Conservation (phyloP, 2,888 invertebrate species). For the Aplocera efformata region DNA sequence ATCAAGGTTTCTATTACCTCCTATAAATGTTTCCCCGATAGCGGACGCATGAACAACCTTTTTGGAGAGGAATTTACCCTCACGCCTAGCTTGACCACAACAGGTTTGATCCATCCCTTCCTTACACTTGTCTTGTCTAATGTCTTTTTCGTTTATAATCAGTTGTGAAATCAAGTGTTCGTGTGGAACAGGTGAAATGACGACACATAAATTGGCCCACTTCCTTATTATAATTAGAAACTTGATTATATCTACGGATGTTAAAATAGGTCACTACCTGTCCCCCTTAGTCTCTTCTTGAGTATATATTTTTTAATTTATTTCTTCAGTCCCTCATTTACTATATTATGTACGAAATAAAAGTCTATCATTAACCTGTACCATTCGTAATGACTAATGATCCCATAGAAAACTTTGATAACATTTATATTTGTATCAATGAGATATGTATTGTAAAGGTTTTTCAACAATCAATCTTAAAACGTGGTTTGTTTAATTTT, state of each 20-base stretch:
- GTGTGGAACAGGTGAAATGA: conserved; percentile 53
- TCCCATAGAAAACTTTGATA: no score
- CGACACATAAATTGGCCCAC: conserved; percentile 37
- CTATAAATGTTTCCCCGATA: no score
- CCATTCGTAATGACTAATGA: no score
- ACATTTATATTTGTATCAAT: no score
- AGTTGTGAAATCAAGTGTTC: conserved; percentile 47
- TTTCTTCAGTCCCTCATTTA: neutral
- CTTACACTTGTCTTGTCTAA: conserved; percentile 13
- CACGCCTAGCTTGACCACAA: conserved; percentile 13
- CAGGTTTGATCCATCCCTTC: conserved; percentile 17
- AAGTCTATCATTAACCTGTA: no score
- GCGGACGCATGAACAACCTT: neutral
- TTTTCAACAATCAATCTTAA: conserved; percentile 36
- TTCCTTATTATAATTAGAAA: conserved; percentile 54
- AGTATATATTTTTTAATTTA: neutral
- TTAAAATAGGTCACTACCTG: conserved; percentile 23
- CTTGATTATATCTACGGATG: conserved; percentile 25
- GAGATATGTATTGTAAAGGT: no score
- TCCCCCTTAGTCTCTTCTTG: conserved; percentile 5
- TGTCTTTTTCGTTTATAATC: conserved; percentile 44
- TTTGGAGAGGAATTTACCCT: conserved; percentile 3
- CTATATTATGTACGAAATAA: no score
- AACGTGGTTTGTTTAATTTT: conserved; percentile 41
- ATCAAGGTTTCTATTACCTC: no score